Conservation (phyloP, 2,888 invertebrate genomes). For the Chrysolina americana region DNA sequence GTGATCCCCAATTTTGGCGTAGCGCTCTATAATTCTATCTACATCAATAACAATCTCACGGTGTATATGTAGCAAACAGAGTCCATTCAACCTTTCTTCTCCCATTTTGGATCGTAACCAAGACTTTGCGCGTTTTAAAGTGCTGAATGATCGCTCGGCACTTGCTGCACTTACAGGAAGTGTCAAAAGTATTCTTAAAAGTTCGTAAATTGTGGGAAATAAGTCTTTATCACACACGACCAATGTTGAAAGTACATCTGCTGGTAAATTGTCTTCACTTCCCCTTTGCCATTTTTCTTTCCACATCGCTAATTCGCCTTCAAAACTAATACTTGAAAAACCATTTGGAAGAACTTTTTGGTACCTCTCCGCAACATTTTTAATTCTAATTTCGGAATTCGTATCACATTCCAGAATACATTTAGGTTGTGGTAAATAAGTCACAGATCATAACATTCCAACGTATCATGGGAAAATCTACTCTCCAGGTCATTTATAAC, state of each 20-base stretch:
- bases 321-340: constrained; percentile 6
- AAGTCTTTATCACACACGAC: neutral
- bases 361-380: constrained; percentile 22
- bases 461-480: neutral
- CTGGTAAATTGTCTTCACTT: neutral
- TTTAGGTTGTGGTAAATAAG: no score
- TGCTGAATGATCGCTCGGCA: constrained; percentile 5
- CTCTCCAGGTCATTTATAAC: no score
- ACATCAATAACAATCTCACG: constrained; percentile 16
- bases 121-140: constrained; percentile 20
- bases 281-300: neutral
- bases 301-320: neutral
- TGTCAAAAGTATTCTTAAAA: neutral
- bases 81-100: constrained; percentile 26
- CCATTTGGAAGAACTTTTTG: constrained; percentile 27
- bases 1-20: no score
- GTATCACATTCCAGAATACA: no score
- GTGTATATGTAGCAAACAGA: constrained; percentile 21
- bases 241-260: neutral
- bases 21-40: constrained; percentile 9
- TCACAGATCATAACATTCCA: no score
- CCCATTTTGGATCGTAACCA: constrained; percentile 30
- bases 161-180: neutral
- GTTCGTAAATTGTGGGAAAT: neutral
- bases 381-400: constrained; percentile 23